phyloP scores from a whole-genome alignment of 2,113 vertebrate species.

The Mus pahari region DNA sequence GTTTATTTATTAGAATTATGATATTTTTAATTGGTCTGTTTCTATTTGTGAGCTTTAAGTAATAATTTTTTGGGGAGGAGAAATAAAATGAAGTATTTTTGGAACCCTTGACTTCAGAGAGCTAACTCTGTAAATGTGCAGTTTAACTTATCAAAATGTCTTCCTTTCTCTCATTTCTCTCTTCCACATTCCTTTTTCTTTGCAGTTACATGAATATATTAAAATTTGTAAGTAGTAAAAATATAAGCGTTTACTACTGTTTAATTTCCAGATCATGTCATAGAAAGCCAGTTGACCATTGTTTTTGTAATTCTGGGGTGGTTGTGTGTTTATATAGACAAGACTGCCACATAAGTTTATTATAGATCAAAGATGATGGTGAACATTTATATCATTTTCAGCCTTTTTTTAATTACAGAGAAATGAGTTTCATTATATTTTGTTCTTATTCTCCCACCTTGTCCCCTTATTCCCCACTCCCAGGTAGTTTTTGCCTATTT shows the following conservation, averaged over 20 bases:
- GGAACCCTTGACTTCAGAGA: background rate
- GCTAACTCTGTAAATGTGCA: background rate
- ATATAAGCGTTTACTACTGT: background rate
- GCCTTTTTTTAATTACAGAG: background rate
- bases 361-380: background rate
- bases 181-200: background rate
- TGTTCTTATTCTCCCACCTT: background rate
- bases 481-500: background rate
- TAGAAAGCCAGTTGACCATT: background rate
- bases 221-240: background rate
- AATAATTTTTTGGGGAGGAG: background rate
- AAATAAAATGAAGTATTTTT: background rate
- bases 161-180: background rate
- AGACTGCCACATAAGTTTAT: background rate
- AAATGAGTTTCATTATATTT: background rate
- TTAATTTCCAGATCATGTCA: background rate
- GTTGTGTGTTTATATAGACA: background rate
- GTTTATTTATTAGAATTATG: background rate
- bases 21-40: background rate
- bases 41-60: background rate
- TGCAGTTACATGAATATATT: background rate
- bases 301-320: background rate
- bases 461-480: background rate
- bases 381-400: background rate
- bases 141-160: background rate